Percentiles rank a stretch among this genome's conserved stretches.
Evolutionary conservation across 92 coral and sea anemone species (phyloP).

Genomic region (Heliopora coerulea): DNA sequence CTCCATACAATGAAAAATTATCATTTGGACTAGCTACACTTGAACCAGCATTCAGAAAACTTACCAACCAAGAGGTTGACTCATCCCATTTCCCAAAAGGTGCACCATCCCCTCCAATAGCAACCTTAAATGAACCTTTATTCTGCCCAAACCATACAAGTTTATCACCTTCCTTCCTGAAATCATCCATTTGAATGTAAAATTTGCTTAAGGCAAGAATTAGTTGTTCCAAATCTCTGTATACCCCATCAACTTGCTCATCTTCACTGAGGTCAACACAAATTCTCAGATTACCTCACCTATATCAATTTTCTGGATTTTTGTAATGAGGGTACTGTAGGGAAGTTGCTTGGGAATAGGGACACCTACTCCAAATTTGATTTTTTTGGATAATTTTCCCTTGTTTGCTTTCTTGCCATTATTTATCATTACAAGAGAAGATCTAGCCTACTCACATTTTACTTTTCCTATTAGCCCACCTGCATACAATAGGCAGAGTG

Average conservation of each 20-base stretch:
- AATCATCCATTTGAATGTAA: conserved; percentile 21
- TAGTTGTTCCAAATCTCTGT: conserved; percentile 33
- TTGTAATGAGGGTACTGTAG: conserved; percentile 15
- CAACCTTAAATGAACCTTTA: conserved; percentile 48
- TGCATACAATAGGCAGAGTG: conserved; percentile 58
- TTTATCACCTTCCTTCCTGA: conserved; percentile 24
- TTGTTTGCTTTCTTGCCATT: conserved; percentile 34
- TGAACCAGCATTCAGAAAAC: conserved; percentile 39
- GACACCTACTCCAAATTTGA: conserved; percentile 29
- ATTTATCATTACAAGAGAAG: conserved; percentile 35
- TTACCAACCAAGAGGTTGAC: conserved; percentile 25
- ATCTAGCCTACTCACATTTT: conserved; percentile 44
- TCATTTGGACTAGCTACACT: conserved; percentile 46
- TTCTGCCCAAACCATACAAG: too few species aligned
- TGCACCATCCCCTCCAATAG: conserved; percentile 60
- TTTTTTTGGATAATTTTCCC: conserved; percentile 34
- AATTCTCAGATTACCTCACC: conserved; percentile 11
- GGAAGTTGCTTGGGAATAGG: conserved; percentile 44
- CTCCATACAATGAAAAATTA: conserved; percentile 19
- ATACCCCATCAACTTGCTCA: conserved; percentile 38
- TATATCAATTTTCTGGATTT: conserved; percentile 33
- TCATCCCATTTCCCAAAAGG: conserved; percentile 38
- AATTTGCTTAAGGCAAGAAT: conserved; percentile 28
- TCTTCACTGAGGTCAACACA: conserved; percentile 29
- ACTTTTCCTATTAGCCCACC: conserved; percentile 54